Conservation (phyloP, 2,888 invertebrate species). For the Metalampra italica region DNA sequence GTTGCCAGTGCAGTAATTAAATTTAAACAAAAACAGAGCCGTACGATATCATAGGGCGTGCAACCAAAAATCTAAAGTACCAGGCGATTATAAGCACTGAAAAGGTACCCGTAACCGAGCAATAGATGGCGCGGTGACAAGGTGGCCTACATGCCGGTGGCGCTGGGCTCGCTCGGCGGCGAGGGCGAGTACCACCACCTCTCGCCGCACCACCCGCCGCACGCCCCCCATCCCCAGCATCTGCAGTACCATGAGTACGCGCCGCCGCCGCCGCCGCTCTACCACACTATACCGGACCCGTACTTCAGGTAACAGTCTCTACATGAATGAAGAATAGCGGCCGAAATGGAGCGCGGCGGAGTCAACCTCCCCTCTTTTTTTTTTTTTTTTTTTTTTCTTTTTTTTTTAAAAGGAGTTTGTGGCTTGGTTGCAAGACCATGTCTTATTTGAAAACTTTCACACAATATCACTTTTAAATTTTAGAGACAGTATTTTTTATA, state of each 20-base stretch:
- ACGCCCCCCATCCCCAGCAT: constrained; percentile 46
- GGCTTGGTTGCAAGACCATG: too few relatives aligned
- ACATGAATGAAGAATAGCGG: too few relatives aligned
- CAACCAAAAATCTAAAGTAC: constrained; percentile 20
- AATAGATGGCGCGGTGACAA: constrained; percentile 79
- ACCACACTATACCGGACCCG: constrained; percentile 65
- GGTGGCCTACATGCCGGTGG: constrained; percentile 82
- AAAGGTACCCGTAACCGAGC: neutral
- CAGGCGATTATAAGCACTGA: constrained; percentile 23
- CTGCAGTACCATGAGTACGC: constrained; percentile 77
- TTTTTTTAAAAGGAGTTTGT: too few relatives aligned
- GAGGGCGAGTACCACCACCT: constrained; percentile 79
- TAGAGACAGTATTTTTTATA: too few relatives aligned
- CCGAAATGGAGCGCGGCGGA: too few relatives aligned
- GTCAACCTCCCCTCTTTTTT: too few relatives aligned
- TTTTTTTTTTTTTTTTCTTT: too few relatives aligned
- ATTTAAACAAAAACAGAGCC: neutral
- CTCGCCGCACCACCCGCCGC: constrained; percentile 66
- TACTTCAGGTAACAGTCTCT: constrained; percentile 68
- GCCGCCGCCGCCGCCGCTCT: constrained; percentile 75
- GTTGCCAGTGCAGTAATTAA: neutral
- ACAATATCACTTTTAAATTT: too few relatives aligned
- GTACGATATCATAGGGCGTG: too few relatives aligned
- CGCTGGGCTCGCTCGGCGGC: constrained; percentile 82
- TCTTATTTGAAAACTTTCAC: too few relatives aligned